These are phyloP conservation scores for Helicoverpa zea DNA, from an alignment of 1,140 invertebrate genomes.

Conservation along the genomic window DNA sequence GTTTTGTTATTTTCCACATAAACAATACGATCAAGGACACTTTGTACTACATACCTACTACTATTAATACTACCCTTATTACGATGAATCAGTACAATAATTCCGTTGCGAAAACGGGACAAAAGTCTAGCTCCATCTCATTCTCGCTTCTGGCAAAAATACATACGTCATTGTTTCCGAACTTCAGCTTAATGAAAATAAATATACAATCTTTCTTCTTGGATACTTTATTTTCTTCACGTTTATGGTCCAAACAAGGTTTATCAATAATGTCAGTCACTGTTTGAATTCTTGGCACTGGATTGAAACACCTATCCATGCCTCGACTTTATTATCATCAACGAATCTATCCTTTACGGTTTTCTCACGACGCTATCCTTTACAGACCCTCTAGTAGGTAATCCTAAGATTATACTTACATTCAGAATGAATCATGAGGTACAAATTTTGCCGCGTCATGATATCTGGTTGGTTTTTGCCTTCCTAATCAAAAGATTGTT, in stretches of 20 bases:
- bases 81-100: too few species aligned
- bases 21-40: too few species aligned
- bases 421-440: background rate
- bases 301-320: background rate
- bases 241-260: background rate
- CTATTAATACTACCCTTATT: too few species aligned
- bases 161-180: too few species aligned
- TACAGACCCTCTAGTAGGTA: background rate
- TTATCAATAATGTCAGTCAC: conserved; percentile 9
- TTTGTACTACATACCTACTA: too few species aligned
- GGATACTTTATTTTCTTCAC: background rate
- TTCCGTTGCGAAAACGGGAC: too few species aligned
- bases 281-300: conserved; percentile 10
- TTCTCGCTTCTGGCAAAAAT: too few species aligned
- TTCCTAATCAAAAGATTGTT: background rate
- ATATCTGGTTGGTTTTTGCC: background rate
- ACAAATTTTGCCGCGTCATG: background rate
- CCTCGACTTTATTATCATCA: conserved; percentile 7
- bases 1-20: too few species aligned
- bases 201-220: too few species aligned
- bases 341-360: background rate
- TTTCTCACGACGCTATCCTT: background rate
- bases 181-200: too few species aligned
- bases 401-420: background rate
- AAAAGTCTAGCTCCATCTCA: too few species aligned